Evolutionary conservation across 1,140 invertebrate species (phyloP).

Genomic region (Dendroctonus ponderosae): DNA sequence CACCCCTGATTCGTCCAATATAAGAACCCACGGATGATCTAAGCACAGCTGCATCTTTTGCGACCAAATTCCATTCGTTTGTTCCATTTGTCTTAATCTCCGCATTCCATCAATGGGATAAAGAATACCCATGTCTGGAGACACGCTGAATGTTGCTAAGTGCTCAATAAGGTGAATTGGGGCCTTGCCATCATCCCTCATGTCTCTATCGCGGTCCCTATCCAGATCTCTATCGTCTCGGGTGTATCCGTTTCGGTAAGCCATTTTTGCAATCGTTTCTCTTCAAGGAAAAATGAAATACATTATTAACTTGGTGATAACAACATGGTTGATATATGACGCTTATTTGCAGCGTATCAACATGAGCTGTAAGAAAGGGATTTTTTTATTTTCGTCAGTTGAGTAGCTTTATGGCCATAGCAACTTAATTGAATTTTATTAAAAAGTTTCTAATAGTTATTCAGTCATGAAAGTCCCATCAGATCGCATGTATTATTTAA

Average conservation of each 20-base stretch:
- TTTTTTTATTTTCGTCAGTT: not conserved
- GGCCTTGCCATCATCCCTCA: slow-evolving; percentile 58
- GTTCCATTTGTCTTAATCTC: slow-evolving; percentile 91
- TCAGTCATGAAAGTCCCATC: too few species aligned
- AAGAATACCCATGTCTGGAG: slow-evolving; percentile 80
- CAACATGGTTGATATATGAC: not conserved
- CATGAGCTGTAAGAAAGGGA: not conserved
- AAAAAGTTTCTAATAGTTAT: not conserved
- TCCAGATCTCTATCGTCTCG: slow-evolving; percentile 33
- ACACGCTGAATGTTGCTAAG: slow-evolving; percentile 95
- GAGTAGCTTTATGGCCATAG: not conserved
- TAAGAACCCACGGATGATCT: slow-evolving; percentile 85
- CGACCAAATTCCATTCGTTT: slow-evolving; percentile 97
- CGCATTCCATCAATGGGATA: slow-evolving; percentile 95
- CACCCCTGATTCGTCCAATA: slow-evolving; percentile 96
- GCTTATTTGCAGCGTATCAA: not conserved
- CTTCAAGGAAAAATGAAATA: not conserved
- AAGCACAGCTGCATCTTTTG: slow-evolving; percentile 94
- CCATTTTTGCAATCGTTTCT: slow-evolving; percentile 22
- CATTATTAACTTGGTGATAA: not conserved
- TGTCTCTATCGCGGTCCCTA: slow-evolving; percentile 37
- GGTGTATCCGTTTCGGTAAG: slow-evolving; percentile 37
- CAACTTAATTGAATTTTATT: not conserved
- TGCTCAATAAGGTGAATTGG: slow-evolving; percentile 91
- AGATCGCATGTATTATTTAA: too few species aligned